These are phyloP conservation scores for Nomada fucata DNA, from an alignment of 2,888 invertebrate species.

Conservation along the genomic window DNA sequence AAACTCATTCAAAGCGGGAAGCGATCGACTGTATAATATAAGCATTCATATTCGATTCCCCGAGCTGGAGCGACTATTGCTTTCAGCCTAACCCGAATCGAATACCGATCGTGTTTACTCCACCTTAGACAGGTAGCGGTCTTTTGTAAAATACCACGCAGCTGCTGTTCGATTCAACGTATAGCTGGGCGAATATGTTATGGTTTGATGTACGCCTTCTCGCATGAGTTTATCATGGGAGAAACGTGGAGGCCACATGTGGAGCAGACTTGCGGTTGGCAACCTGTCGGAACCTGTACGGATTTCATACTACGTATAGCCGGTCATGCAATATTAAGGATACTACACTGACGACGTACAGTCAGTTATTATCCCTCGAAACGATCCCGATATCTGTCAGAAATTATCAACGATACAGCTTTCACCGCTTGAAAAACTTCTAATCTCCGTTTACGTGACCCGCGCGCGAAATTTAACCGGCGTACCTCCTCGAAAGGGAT, in stretches of 20 bases:
- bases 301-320: conserved; percentile 59
- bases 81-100: conserved; percentile 26
- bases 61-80: conserved; percentile 20
- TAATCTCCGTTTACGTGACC: neutral
- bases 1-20: neutral
- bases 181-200: conserved; percentile 51
- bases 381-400: conserved; percentile 6
- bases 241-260: conserved; percentile 62
- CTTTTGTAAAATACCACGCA: conserved; percentile 28
- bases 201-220: conserved; percentile 57
- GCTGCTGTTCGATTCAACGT: conserved; percentile 36
- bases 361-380: conserved; percentile 25
- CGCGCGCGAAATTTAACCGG: neutral
- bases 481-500: neutral
- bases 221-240: conserved; percentile 60
- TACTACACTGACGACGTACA: conserved; percentile 27
- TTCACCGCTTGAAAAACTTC: neutral
- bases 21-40: neutral
- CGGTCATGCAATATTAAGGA: conserved; percentile 39
- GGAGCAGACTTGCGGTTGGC: conserved; percentile 67
- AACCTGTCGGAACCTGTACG: conserved; percentile 78
- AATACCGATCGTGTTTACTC: conserved; percentile 23
- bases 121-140: conserved; percentile 31
- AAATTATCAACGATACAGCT: neutral
- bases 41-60: neutral